phyloP scores from a whole-genome alignment of 1,140 invertebrate species.

The Drosophila eugracilis region DNA sequence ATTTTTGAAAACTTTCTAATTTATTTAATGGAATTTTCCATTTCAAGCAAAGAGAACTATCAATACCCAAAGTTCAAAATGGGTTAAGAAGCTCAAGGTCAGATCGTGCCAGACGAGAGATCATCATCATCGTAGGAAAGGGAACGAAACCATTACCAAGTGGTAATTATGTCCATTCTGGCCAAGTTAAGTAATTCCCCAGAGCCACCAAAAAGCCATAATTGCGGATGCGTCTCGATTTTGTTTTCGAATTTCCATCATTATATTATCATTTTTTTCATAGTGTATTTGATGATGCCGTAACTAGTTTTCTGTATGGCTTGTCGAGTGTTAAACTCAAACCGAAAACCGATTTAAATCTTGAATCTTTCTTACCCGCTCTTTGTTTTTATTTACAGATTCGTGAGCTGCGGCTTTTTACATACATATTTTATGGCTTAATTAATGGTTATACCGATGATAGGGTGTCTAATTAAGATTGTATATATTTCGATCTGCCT shows the following conservation, averaged over 20 bases:
- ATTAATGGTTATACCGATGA: conserved; percentile 17
- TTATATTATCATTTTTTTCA: conserved; percentile 1
- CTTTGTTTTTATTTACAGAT: conserved; percentile 14
- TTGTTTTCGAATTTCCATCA: conserved; percentile 28
- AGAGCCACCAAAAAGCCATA: conserved; percentile 3
- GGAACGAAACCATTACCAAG: conserved; percentile 9
- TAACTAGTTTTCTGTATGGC: conserved; percentile 24
- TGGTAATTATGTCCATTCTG: conserved; percentile 37
- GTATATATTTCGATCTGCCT: conserved; percentile 8
- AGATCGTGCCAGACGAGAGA: not conserved
- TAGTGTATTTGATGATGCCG: conserved; percentile 8
- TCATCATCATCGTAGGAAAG: not conserved
- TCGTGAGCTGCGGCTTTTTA: conserved; percentile 1
- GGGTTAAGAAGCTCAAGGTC: conserved; percentile 40
- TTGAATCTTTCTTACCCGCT: not conserved
- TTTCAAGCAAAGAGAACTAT: too few species aligned
- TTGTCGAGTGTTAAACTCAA: too few species aligned
- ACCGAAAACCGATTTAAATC: conserved; percentile 1
- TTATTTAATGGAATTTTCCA: not conserved
- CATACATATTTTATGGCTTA: conserved; percentile 18
- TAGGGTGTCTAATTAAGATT: conserved; percentile 24
- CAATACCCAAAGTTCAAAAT: not conserved
- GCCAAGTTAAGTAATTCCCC: conserved; percentile 24
- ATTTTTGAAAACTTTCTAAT: not conserved
- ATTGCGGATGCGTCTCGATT: conserved; percentile 32